Base-by-base conservation (phyloP, 2,113 vertebrate species). In the Macquaria ambigua region DNA sequence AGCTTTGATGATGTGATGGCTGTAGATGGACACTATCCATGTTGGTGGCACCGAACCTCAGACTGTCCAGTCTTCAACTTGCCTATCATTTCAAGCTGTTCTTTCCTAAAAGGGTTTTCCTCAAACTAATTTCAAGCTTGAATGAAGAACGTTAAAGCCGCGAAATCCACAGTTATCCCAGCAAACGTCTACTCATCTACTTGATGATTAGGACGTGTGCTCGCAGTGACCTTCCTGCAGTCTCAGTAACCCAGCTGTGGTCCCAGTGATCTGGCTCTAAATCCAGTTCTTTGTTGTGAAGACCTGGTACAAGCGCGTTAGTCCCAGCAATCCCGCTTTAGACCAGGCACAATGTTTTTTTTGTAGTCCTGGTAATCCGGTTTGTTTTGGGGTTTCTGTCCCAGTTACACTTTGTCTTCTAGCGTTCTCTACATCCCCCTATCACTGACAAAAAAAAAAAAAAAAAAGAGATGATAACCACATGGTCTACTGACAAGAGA, bases 201-300 rank as follows among this genome's bases (percentile, higher is more conserved):
- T 52, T 21, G 31, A 20, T 37, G 11, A 63, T 41, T 8, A 46
- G 76, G 31, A 37, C 10, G 50, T 34, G 73, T 48, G 80, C 73
- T 80, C 21, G 1, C 56, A 50, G 71, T 79, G 73, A 74, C 78
- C 84, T 82, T 74, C 20, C 70, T 62, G 84, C 53, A 37, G 72
- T 66, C 25, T 50, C 52, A 25, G 52, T 50, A 39, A 63, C 6
- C 46, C 80, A 3, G 39, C 75, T 34, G 68, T 25, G 41, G 67
- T 4, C 72, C 67, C 64, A 21, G n/a, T 18, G 15, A 53, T 74
- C 56, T 25, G 66, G 43, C 71, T 82, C 62, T 75, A 23, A 72
- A 72, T 61, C 53, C 15, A 12, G 76, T 8, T 15, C 41, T 23
- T 8, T 50, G 53, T 76, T 4, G 50, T n/a, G 25, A 6, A 14